Evolutionary conservation across 1,140 invertebrate genomes (phyloP).

Genomic region (Colletes gigas): DNA sequence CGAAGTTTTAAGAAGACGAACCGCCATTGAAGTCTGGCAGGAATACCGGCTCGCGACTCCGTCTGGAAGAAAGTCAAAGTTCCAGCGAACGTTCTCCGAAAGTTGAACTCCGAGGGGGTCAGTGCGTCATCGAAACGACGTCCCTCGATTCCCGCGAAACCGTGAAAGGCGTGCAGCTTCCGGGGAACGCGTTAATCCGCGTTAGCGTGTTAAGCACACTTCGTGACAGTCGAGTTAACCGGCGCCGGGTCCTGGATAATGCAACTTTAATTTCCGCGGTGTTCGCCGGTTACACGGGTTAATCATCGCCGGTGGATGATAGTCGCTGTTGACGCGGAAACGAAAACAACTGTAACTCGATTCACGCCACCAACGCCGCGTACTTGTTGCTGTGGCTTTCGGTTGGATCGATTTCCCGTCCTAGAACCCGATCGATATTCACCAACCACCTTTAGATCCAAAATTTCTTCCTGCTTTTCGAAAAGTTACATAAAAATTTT

Average conservation of each 20-base stretch:
- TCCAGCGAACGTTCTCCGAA: background rate
- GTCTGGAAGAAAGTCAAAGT: background rate
- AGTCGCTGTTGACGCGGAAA: constrained; percentile 49
- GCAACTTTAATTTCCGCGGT: constrained; percentile 50
- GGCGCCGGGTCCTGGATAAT: constrained; percentile 50
- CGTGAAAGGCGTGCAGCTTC: constrained; percentile 37
- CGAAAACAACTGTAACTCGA: constrained; percentile 50
- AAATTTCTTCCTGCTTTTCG: too few species aligned
- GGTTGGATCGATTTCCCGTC: background rate
- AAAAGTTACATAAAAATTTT: too few species aligned
- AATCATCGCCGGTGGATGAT: constrained; percentile 47
- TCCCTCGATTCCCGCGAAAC: constrained; percentile 8
- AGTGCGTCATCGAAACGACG: background rate
- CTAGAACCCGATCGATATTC: background rate
- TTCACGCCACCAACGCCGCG: constrained; percentile 27
- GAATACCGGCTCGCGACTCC: background rate
- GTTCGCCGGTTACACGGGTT: constrained; percentile 41
- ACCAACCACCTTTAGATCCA: too few species aligned
- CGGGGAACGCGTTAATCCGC: constrained; percentile 59
- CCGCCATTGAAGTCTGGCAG: too few species aligned
- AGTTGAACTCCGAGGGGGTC: background rate
- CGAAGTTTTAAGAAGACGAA: too few species aligned
- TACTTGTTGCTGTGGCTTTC: constrained; percentile 42
- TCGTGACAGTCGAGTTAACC: constrained; percentile 65
- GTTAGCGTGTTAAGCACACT: constrained; percentile 64